Conservation (phyloP, 2,113 vertebrate genomes). For the Hyperopisus bebe region DNA sequence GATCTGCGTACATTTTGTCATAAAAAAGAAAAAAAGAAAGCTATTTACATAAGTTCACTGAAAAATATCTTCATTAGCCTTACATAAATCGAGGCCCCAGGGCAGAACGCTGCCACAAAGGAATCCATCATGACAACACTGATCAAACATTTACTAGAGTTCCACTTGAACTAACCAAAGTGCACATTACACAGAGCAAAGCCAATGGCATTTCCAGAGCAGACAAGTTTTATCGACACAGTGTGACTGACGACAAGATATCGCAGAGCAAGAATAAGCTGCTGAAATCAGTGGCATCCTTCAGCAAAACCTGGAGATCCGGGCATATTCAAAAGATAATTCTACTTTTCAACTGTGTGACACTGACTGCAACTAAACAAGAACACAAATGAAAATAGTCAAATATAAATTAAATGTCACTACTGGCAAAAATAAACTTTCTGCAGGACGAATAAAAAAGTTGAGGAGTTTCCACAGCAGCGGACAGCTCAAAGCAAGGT, state of each 20-base stretch:
- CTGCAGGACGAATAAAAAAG: neutral
- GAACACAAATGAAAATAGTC: neutral
- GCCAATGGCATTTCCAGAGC: neutral
- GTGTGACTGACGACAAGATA: neutral
- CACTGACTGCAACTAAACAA: neutral
- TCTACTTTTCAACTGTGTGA: neutral
- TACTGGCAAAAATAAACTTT: neutral
- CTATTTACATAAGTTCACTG: neutral
- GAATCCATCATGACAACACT: neutral
- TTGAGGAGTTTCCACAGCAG: neutral
- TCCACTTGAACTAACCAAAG: neutral
- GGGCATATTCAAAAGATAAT: neutral
- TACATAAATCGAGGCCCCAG: neutral
- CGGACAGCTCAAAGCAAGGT: neutral
- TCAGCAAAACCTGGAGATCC: neutral
- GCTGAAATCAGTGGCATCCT: neutral
- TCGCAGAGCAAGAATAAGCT: neutral
- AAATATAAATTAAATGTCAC: neutral
- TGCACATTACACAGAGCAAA: neutral
- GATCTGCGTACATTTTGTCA: neutral
- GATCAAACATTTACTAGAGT: conserved; percentile 2
- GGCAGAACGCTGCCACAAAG: neutral
- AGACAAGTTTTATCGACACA: neutral
- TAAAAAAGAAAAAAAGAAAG: neutral
- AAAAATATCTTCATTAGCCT: neutral